These are phyloP conservation scores for Anabas testudineus DNA, from an alignment of 2,797 vertebrate species.

Conservation along the genomic window DNA sequence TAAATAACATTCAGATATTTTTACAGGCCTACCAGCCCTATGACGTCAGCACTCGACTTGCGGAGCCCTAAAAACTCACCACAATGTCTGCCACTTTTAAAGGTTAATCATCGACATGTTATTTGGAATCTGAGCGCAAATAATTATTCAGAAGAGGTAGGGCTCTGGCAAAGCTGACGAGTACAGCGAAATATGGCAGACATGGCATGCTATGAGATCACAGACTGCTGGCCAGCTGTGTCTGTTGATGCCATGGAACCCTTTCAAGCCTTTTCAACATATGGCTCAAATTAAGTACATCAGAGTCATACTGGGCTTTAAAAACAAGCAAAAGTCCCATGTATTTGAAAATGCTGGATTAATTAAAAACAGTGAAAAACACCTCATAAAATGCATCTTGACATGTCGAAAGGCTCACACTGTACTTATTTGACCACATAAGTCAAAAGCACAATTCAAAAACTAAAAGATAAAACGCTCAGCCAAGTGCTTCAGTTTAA, in stretches of 20 bases:
- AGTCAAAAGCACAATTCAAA: constrained; percentile 30
- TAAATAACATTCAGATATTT: constrained; percentile 54
- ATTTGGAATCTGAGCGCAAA: constrained; percentile 52
- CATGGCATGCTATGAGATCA: constrained; percentile 71
- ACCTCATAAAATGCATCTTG: constrained; percentile 46
- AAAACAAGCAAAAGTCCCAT: constrained; percentile 62
- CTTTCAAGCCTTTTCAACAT: constrained; percentile 67
- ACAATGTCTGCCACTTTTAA: constrained; percentile 41
- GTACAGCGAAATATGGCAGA: constrained; percentile 60
- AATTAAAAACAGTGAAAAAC: constrained; percentile 59
- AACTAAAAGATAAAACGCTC: neutral
- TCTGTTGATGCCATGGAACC: constrained; percentile 59
- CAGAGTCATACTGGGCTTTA: constrained; percentile 54
- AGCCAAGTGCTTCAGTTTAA: constrained; percentile 19
- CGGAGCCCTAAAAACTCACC: constrained; percentile 35
- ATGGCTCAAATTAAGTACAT: constrained; percentile 71
- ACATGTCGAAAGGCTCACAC: constrained; percentile 58
- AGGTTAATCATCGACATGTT: constrained; percentile 54
- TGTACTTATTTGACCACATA: constrained; percentile 38
- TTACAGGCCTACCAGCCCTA: constrained; percentile 48
- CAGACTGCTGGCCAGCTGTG: constrained; percentile 68
- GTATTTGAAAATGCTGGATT: constrained; percentile 56
- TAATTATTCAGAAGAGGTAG: constrained; percentile 52
- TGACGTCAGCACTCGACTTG: constrained; percentile 54
- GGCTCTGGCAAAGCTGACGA: constrained; percentile 48